Conservation (phyloP, 2,888 invertebrate genomes). For the Meiosimyza decipiens region DNA sequence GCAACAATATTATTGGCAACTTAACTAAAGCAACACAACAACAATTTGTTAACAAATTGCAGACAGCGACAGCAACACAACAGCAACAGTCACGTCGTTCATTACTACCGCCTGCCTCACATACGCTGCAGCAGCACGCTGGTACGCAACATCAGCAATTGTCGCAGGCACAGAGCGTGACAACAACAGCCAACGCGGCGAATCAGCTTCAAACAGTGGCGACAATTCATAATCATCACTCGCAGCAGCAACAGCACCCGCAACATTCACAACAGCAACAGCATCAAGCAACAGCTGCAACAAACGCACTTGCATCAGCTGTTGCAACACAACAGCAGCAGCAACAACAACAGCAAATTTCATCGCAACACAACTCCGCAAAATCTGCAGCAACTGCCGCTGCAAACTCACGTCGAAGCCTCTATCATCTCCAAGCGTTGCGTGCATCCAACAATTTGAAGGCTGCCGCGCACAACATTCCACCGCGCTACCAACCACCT, state of each 20-base stretch:
- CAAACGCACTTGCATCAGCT: conserved; percentile 31
- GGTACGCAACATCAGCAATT: conserved; percentile 43
- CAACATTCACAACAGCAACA: conserved; percentile 27
- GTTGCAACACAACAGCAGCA: conserved; percentile 43
- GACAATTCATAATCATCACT: conserved; percentile 62
- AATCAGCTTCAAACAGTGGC: conserved; percentile 64
- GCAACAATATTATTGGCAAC: conserved; percentile 39
- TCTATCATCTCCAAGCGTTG: conserved; percentile 49
- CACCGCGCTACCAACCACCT: conserved; percentile 84
- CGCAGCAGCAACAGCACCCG: conserved; percentile 47
- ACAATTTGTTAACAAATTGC: conserved; percentile 42
- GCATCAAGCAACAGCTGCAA: conserved; percentile 35
- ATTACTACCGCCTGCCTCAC: conserved; percentile 41
- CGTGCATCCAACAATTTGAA: conserved; percentile 49
- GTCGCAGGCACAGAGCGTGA: conserved; percentile 43
- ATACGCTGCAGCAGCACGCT: conserved; percentile 32
- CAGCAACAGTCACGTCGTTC: conserved; percentile 43
- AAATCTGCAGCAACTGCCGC: conserved; percentile 37
- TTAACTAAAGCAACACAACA: conserved; percentile 31
- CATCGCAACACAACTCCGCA: conserved; percentile 45
- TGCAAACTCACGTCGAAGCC: conserved; percentile 50
- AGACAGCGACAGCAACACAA: conserved; percentile 39
- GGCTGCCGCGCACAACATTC: conserved; percentile 68
- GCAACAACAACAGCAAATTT: conserved; percentile 20
- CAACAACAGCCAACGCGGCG: conserved; percentile 41